phyloP scores from a whole-genome alignment of 2,113 vertebrate genomes.

The Mixornis gularis region DNA sequence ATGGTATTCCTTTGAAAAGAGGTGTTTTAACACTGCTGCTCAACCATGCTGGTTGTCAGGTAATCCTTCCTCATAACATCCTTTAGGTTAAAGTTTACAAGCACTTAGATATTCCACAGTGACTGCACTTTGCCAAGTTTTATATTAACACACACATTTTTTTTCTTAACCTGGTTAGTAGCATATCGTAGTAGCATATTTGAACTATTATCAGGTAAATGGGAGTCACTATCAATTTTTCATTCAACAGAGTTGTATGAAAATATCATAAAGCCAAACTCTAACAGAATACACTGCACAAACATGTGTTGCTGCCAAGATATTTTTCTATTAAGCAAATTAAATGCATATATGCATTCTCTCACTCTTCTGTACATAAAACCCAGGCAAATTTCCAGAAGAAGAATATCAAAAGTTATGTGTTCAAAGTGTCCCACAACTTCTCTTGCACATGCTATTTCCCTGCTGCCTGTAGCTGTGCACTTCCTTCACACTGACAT shows the following conservation, averaged over 20 bases:
- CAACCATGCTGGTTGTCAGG: neutral
- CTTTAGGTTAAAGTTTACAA: slow-evolving; percentile 25
- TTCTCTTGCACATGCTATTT: neutral
- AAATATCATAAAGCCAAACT: neutral
- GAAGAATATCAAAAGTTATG: neutral
- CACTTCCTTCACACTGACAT: neutral
- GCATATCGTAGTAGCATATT: neutral
- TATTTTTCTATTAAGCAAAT: slow-evolving; percentile 30
- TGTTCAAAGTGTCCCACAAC: neutral
- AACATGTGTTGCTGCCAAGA: neutral
- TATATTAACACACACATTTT: neutral
- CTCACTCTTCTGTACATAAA: neutral
- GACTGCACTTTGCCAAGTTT: slow-evolving; percentile 9
- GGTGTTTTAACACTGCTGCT: neutral
- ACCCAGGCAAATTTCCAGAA: neutral
- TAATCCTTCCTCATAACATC: neutral
- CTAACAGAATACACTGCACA: neutral
- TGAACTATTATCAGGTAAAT: neutral
- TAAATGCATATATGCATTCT: neutral
- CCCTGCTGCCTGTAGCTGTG: neutral
- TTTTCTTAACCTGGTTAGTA: slow-evolving; percentile 19
- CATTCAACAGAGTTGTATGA: neutral
- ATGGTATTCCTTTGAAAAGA: neutral
- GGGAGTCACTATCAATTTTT: neutral
- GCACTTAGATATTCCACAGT: neutral